Conservation (phyloP, 2,113 vertebrate genomes). For the Brienomyrus longianalis region DNA sequence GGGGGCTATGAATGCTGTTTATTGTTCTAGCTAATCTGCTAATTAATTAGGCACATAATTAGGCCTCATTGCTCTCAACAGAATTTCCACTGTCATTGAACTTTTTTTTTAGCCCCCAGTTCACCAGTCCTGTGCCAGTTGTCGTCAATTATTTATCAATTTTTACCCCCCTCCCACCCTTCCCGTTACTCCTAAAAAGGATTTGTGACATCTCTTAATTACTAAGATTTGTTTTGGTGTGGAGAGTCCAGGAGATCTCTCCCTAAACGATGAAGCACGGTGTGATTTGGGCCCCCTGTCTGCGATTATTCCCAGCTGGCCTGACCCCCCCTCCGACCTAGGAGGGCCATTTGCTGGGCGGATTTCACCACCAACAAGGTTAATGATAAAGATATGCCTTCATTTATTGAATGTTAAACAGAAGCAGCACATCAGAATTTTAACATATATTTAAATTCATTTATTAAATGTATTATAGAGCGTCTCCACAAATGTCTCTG, state of each 20-base stretch:
- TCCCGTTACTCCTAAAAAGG: not conserved
- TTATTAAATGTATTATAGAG: not conserved
- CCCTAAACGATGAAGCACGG: not conserved
- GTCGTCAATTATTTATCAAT: not conserved
- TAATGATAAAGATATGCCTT: not conserved
- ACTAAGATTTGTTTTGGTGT: not conserved
- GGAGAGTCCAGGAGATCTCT: not conserved
- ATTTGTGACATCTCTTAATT: not conserved
- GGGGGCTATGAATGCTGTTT: not conserved
- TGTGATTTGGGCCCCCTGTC: not conserved
- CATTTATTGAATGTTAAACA: not conserved
- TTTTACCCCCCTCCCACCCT: not conserved
- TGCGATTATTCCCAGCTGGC: not conserved
- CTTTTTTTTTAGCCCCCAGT: not conserved
- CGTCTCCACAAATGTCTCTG: not conserved
- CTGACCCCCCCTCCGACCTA: not conserved
- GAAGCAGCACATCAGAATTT: not conserved
- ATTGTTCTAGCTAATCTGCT: not conserved
- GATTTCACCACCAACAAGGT: not conserved
- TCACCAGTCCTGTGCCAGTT: not conserved
- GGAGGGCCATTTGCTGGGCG: not conserved
- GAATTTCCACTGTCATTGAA: not conserved
- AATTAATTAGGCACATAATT: not conserved
- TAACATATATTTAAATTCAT: not conserved
- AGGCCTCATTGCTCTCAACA: not conserved